A percentile compares a stretch with the other conserved stretches of the same genome.
These are phyloP conservation scores for Coregonus ussuriensis DNA, from an alignment of 2,797 vertebrate species.

Conservation along the genomic window DNA sequence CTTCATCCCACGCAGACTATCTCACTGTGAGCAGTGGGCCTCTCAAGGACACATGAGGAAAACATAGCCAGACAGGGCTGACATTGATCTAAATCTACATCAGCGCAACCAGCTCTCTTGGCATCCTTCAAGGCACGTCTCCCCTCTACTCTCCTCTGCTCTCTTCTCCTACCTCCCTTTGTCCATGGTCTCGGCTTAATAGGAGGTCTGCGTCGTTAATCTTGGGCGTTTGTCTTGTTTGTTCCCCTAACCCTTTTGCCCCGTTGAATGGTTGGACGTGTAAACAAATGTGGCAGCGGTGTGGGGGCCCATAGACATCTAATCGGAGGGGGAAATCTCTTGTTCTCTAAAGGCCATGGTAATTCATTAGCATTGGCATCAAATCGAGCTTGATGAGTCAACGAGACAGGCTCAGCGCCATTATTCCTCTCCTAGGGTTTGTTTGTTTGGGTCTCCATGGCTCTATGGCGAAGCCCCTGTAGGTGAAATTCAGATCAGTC, in stretches of 20 bases:
- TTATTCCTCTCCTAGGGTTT: conserved; percentile 21
- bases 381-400: conserved; percentile 10
- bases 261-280: conserved; percentile 32
- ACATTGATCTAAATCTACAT: conserved; percentile 18
- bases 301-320: conserved; percentile 25
- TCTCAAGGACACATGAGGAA: neutral
- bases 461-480: conserved; percentile 24
- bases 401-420: neutral
- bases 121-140: conserved; percentile 4
- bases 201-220: conserved; percentile 39
- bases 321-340: conserved; percentile 29
- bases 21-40: neutral
- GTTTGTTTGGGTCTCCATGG: conserved; percentile 26
- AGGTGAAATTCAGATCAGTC: conserved; percentile 17
- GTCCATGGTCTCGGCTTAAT: conserved; percentile 14
- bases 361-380: conserved; percentile 29
- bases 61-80: neutral
- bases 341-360: conserved; percentile 29
- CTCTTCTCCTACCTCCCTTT: neutral
- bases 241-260: conserved; percentile 35
- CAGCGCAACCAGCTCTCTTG: conserved; percentile 40
- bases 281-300: conserved; percentile 18
- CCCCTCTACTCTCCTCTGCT: neutral
- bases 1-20: neutral
- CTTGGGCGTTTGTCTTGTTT: conserved; percentile 31